phyloP scores from a whole-genome alignment of 2,113 vertebrate genomes.

The Haemorhous mexicanus region DNA sequence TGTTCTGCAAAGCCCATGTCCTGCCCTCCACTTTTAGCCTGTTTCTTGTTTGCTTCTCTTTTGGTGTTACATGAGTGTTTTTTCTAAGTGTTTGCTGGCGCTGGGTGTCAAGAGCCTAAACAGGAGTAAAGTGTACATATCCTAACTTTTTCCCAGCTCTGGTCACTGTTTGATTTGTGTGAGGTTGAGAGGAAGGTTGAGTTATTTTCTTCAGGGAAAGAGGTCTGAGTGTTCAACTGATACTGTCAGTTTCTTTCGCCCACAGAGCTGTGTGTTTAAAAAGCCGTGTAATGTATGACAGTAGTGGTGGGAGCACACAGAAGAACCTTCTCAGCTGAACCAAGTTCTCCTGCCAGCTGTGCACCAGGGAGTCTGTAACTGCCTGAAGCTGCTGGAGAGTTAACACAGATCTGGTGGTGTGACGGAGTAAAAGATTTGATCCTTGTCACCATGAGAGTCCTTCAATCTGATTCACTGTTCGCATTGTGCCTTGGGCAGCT shows the following conservation, averaged over 20 bases:
- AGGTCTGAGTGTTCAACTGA: background rate
- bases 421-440: background rate
- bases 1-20: background rate
- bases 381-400: background rate
- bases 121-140: rapidly evolving
- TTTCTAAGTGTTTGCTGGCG: background rate
- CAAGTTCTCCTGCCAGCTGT: background rate
- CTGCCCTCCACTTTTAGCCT: background rate
- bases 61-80: background rate
- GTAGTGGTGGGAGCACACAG: background rate
- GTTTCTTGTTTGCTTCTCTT: background rate
- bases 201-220: background rate
- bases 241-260: background rate
- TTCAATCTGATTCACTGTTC: background rate
- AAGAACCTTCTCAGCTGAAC: background rate
- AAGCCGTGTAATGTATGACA: background rate
- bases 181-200: background rate
- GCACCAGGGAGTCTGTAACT: background rate
- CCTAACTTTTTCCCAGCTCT: background rate
- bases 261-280: background rate
- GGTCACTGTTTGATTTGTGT: background rate
- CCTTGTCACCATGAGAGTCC: background rate
- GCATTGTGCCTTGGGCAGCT: rapidly evolving
- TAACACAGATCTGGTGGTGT: background rate
- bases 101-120: background rate